Percentiles rank a stretch among this genome's conserved stretches.
Conservation (phyloP, 2,888 invertebrate genomes). For the Oasisia sp. region DNA sequence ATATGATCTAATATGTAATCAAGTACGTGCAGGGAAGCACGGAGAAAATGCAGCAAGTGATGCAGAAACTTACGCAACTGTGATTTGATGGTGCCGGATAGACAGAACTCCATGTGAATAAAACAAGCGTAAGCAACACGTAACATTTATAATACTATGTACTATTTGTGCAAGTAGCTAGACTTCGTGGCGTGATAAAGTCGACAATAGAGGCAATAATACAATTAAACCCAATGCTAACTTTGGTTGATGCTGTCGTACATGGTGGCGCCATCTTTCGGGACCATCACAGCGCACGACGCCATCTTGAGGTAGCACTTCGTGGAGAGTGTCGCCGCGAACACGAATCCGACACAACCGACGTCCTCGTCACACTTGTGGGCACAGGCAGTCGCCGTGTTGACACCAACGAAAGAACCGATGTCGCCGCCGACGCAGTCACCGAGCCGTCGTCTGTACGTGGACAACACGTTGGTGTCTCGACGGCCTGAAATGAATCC, state of each 20-base stretch:
- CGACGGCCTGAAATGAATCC: neutral
- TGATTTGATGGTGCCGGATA: too few species aligned
- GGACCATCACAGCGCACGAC: neutral
- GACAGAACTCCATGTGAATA: too few species aligned
- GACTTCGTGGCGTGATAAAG: too few species aligned
- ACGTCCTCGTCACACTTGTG: neutral
- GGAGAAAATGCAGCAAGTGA: too few species aligned
- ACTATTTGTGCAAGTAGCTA: too few species aligned
- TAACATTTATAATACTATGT: too few species aligned
- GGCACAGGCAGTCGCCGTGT: neutral
- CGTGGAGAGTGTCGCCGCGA: neutral
- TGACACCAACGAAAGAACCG: neutral
- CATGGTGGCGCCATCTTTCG: neutral
- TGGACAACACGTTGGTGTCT: neutral
- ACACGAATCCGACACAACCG: neutral
- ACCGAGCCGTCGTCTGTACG: neutral
- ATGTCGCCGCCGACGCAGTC: neutral
- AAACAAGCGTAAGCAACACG: too few species aligned
- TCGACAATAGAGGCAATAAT: too few species aligned
- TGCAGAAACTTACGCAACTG: too few species aligned
- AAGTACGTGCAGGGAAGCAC: too few species aligned
- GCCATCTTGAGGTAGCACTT: neutral
- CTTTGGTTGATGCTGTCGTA: neutral
- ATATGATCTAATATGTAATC: too few species aligned
- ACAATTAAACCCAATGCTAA: neutral